Evolutionary conservation across 2,113 vertebrate genomes (phyloP).

Genomic region (Phyllostomus hastatus): DNA sequence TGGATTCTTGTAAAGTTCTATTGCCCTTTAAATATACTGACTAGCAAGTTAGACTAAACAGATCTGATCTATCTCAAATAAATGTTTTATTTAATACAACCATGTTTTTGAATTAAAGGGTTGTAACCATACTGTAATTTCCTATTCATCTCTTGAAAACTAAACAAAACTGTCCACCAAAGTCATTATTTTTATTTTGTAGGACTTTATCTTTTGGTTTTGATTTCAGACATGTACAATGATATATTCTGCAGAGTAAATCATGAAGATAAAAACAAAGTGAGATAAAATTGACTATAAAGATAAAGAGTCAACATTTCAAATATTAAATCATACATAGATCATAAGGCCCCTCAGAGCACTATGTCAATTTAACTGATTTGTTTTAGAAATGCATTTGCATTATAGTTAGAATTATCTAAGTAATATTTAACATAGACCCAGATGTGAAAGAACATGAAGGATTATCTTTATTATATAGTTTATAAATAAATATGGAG

Average conservation of each 20-base stretch:
- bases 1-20: not conserved
- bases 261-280: not conserved
- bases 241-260: not conserved
- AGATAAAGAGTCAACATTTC: not conserved
- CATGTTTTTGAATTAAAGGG: not conserved
- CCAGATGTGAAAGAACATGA: not conserved
- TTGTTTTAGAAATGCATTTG: not conserved
- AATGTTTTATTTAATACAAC: slow-evolving; percentile 11
- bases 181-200: not conserved
- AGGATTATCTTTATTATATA: not conserved
- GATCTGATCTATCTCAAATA: not conserved
- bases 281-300: not conserved
- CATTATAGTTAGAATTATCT: not conserved
- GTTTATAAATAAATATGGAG: not conserved
- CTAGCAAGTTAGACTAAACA: not conserved
- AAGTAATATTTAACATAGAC: not conserved
- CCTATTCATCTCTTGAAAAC: not conserved
- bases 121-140: not conserved
- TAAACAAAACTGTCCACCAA: not conserved
- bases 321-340: not conserved
- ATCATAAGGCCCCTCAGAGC: not conserved
- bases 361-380: not conserved
- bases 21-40: not conserved
- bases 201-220: not conserved
- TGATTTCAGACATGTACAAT: not conserved